Evolutionary conservation across 2,113 vertebrate species (phyloP).

Genomic region (Pedionomus torquatus): DNA sequence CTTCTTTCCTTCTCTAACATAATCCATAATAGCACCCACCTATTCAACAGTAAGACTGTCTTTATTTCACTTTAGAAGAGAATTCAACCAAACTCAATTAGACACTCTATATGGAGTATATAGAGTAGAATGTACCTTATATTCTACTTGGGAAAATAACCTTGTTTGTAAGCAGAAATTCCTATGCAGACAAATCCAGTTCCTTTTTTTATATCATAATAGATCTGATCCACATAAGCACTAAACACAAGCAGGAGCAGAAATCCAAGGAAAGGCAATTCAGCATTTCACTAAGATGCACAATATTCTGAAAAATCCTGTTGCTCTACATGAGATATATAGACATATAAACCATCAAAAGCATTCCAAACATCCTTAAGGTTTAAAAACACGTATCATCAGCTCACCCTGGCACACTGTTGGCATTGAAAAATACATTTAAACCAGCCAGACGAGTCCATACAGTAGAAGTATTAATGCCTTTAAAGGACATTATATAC

Average conservation of each 20-base stretch:
- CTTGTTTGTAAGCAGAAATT: not conserved
- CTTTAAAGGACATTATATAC: not conserved
- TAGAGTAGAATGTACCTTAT: too few species aligned
- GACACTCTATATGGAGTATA: not conserved
- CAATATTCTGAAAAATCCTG: not conserved
- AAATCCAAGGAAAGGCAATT: not conserved
- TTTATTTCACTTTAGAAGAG: not conserved
- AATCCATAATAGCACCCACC: not conserved
- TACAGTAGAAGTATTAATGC: not conserved
- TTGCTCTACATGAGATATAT: not conserved
- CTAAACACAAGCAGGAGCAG: not conserved
- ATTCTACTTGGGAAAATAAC: not conserved
- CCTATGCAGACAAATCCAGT: not conserved
- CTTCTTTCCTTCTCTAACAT: not conserved
- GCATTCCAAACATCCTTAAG: not conserved
- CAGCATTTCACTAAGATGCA: not conserved
- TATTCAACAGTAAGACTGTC: not conserved
- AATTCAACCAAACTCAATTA: not conserved
- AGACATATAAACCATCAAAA: not conserved
- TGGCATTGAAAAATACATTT: not conserved
- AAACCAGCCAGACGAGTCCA: not conserved
- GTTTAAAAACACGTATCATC: not conserved
- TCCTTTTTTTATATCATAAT: not conserved
- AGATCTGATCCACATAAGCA: not conserved
- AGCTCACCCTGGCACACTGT: not conserved